These are phyloP conservation scores for Melinaea menophilus DNA, from an alignment of 2,888 invertebrate genomes.

Conservation along the genomic window DNA sequence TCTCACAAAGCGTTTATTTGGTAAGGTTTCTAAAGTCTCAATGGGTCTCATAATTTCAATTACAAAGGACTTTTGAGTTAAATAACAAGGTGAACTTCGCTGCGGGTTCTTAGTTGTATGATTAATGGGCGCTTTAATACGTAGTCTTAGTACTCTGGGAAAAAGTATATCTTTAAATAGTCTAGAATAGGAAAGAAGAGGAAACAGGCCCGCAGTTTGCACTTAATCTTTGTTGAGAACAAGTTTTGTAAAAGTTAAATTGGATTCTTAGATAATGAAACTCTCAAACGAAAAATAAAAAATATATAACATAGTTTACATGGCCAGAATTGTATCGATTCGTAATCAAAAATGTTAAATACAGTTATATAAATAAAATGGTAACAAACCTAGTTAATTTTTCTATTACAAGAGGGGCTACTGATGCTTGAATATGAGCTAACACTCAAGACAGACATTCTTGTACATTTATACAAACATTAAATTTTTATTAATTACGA, in stretches of 20 bases:
- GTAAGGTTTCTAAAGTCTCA: slow-evolving; percentile 25
- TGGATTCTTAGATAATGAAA: slow-evolving; percentile 26
- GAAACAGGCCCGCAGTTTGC: slow-evolving; percentile 18
- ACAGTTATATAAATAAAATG: not conserved
- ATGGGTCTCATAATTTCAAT: slow-evolving; percentile 28
- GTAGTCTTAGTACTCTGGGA: not conserved
- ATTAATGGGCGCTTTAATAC: slow-evolving; percentile 24
- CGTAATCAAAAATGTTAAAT: not conserved
- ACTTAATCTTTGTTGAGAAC: slow-evolving; percentile 24
- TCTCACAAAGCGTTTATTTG: slow-evolving; percentile 27
- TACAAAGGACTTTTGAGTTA: slow-evolving; percentile 28
- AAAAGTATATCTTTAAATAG: slow-evolving; percentile 4
- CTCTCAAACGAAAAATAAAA: not conserved
- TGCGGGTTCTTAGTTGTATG: slow-evolving; percentile 24
- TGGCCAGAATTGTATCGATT: not conserved
- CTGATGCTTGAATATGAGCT: no score
- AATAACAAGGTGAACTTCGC: slow-evolving; percentile 27
- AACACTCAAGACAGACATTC: no score
- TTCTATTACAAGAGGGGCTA: no score
- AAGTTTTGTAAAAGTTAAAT: slow-evolving; percentile 29
- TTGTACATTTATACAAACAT: no score
- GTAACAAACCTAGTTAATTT: no score
- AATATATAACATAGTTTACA: slow-evolving; percentile 1
- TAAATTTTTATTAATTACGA: no score
- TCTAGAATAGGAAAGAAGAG: slow-evolving; percentile 12